phyloP scores from a whole-genome alignment of 2,888 invertebrate species.

The Hydropsyche betteni region DNA sequence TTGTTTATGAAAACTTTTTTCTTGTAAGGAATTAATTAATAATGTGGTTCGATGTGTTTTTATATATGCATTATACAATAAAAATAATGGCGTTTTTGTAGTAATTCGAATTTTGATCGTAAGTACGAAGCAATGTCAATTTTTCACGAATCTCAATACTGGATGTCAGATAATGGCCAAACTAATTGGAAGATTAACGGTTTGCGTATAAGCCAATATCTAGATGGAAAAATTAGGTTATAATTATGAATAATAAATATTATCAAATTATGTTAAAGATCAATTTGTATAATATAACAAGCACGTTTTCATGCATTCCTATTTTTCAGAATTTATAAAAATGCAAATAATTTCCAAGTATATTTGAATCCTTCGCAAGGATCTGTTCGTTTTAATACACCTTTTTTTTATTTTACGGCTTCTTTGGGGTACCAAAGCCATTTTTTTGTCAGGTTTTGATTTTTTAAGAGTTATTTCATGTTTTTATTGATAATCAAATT shows the following conservation, averaged over 20 bases:
- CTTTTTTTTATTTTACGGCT: background rate
- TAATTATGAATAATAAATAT: no score
- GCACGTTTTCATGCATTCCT: background rate
- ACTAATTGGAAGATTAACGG: slow-evolving; percentile 91
- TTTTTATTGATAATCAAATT: background rate
- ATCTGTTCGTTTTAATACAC: background rate
- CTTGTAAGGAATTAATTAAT: slow-evolving; percentile 61
- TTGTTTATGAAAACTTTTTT: slow-evolving; percentile 86
- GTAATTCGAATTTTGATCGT: slow-evolving; percentile 78
- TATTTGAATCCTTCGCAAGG: background rate
- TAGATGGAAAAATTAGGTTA: slow-evolving; percentile 85
- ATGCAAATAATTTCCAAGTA: background rate
- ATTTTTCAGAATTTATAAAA: background rate
- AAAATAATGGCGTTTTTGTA: slow-evolving; percentile 52
- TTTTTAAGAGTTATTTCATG: background rate
- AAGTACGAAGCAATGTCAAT: slow-evolving; percentile 72
- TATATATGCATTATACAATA: slow-evolving; percentile 11
- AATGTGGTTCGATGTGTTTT: background rate
- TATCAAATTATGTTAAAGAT: no score
- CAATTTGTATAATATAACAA: no score
- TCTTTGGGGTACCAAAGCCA: background rate
- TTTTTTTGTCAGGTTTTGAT: background rate
- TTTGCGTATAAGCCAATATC: slow-evolving; percentile 83
- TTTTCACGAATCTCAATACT: slow-evolving; percentile 70
- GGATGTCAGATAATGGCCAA: slow-evolving; percentile 83